phyloP scores from a whole-genome alignment of 2,113 vertebrate genomes.

The Struthio camelus region DNA sequence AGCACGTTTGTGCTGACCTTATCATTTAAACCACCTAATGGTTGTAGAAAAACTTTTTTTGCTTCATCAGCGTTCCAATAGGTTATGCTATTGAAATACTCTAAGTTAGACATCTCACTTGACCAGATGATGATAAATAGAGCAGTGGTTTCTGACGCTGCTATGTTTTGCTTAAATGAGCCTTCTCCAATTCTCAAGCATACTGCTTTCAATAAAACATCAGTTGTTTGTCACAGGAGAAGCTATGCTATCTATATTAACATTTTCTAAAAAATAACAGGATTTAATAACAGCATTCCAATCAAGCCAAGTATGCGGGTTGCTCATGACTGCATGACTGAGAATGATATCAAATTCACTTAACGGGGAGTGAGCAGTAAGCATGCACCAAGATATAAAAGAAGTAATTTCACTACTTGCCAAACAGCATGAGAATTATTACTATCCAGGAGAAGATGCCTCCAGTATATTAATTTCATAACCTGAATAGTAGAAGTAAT shows the following conservation, averaged over 20 bases:
- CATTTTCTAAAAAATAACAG: neutral
- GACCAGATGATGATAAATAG: neutral
- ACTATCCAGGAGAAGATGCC: neutral
- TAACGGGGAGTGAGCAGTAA: neutral
- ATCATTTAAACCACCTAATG: neutral
- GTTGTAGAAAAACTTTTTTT: neutral
- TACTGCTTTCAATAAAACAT: neutral
- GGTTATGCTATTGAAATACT: neutral
- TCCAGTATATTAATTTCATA: neutral
- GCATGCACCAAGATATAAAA: neutral
- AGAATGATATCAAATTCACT: neutral
- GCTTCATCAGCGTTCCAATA: neutral
- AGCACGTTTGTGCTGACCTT: neutral
- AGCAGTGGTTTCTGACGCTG: neutral
- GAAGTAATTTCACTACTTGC: neutral
- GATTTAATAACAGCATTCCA: neutral
- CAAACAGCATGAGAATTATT: neutral
- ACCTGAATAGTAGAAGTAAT: neutral
- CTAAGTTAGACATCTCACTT: neutral
- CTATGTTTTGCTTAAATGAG: neutral
- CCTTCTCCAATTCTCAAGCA: neutral
- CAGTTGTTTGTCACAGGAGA: neutral
- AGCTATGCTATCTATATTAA: neutral
- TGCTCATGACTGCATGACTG: neutral
- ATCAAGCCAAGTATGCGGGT: neutral